Evolutionary conservation across 2,113 vertebrate species (phyloP).

Genomic region (Nesoenas mayeri): DNA sequence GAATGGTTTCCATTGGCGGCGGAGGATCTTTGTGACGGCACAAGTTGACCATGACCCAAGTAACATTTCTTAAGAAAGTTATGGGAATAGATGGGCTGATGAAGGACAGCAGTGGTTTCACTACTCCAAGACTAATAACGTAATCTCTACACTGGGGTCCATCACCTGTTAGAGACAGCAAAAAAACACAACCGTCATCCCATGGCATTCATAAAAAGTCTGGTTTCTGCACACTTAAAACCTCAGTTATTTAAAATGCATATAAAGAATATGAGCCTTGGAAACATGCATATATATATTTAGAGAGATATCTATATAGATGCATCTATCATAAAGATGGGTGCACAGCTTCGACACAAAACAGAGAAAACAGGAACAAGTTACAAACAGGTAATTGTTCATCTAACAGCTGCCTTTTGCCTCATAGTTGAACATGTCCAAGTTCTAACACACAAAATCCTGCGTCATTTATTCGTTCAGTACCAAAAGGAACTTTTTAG

Average conservation of each 20-base stretch:
- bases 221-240: background rate
- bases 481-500: background rate
- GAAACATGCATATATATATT: background rate
- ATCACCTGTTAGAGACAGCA: constrained; percentile 81
- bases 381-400: background rate
- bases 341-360: background rate
- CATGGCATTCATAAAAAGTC: background rate
- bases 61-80: constrained; percentile 98
- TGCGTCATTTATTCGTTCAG: background rate
- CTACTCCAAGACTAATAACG: constrained; percentile 96
- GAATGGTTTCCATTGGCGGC: constrained; percentile 98
- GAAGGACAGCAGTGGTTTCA: constrained; percentile 96
- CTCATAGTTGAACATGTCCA: background rate
- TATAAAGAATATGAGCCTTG: background rate
- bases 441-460: background rate
- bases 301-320: fast-evolving
- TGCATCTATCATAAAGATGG: background rate
- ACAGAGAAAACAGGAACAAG: background rate
- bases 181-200: background rate
- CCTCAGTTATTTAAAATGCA: background rate
- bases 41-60: constrained; percentile 99
- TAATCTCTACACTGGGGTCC: constrained; percentile 98
- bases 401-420: background rate
- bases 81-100: constrained; percentile 99
- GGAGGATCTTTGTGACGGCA: constrained; percentile 99